phyloP scores from a whole-genome alignment of 2,888 invertebrate genomes.

The Eupeodes luniger region DNA sequence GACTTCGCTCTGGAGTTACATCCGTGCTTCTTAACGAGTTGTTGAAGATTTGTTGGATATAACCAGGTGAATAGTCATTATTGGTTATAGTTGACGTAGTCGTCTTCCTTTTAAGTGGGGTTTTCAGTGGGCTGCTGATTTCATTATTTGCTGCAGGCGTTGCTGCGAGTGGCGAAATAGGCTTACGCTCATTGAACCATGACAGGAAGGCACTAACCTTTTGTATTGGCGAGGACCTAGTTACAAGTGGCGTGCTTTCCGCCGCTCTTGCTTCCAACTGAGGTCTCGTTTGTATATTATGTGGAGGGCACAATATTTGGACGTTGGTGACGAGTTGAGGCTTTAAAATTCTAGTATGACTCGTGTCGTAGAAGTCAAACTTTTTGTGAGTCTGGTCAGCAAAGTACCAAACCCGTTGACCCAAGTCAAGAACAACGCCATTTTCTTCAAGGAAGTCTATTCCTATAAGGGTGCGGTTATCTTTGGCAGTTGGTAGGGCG shows the following conservation, averaged over 20 bases:
- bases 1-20: no score
- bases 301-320: background rate
- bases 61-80: background rate
- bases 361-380: constrained; percentile 35
- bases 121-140: background rate
- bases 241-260: background rate
- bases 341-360: background rate
- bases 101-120: background rate
- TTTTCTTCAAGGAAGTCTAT: constrained; percentile 57
- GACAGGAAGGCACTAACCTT: background rate
- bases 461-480: constrained; percentile 33
- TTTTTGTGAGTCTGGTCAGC: background rate
- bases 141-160: background rate
- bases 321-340: background rate
- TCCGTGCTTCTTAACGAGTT: no score
- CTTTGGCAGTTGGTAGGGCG: constrained; percentile 24
- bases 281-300: background rate
- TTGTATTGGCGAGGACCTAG: background rate
- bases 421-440: constrained; percentile 25
- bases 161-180: background rate
- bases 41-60: background rate
- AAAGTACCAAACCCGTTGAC: constrained; percentile 47
- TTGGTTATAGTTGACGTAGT: background rate
- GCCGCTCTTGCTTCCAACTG: background rate
- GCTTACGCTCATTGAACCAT: background rate